Conservation (phyloP, 2,113 vertebrate species). For the Ammodramus savannarum region DNA sequence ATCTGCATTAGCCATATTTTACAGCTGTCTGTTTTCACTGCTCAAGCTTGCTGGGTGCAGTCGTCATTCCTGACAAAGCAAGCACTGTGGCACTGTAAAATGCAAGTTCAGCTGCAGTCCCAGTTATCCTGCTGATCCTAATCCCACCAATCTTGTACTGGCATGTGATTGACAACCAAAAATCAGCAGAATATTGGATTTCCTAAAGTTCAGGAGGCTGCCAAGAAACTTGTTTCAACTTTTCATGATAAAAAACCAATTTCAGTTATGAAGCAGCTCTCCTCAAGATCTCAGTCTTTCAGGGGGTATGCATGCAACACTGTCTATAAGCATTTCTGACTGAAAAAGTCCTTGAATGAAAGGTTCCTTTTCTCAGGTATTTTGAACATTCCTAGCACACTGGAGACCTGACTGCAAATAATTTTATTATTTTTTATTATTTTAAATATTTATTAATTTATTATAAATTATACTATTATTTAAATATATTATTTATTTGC, state of each 20-base stretch:
- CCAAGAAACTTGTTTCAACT: not conserved
- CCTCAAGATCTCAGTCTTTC: not conserved
- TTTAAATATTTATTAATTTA: not conserved
- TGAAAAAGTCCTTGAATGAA: not conserved
- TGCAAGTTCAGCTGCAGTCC: not conserved
- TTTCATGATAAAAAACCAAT: not conserved
- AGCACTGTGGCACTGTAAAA: not conserved
- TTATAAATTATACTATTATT: not conserved
- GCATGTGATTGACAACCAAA: not conserved
- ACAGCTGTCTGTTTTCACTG: not conserved
- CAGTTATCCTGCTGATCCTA: not conserved
- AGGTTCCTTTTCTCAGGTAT: not conserved
- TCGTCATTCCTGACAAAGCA: not conserved
- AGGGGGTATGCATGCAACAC: not conserved
- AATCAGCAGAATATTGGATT: not conserved
- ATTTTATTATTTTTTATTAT: not conserved
- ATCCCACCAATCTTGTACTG: not conserved
- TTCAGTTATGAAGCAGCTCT: not conserved
- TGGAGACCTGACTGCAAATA: not conserved
- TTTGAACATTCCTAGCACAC: not conserved
- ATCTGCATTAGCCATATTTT: not conserved
- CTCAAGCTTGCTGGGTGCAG: not conserved
- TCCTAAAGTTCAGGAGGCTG: not conserved
- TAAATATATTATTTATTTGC: not conserved
- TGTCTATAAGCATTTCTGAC: not conserved